Conservation (phyloP, 1,140 invertebrate species). For the Ips nitidus region DNA sequence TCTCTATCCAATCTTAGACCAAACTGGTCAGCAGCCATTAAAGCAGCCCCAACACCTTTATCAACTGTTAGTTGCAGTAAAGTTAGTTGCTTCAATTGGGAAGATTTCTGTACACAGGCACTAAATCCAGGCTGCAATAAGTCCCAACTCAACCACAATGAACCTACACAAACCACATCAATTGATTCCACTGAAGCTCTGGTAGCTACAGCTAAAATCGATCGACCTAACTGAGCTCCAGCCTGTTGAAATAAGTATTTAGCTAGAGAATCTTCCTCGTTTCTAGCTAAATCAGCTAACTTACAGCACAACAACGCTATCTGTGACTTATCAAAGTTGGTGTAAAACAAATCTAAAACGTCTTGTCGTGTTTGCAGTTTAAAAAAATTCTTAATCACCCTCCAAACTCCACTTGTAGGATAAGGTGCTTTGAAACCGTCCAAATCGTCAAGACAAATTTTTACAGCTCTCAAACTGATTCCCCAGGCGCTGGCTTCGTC, state of each 20-base stretch:
- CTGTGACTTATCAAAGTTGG: slow-evolving; percentile 79
- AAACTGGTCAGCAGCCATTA: slow-evolving; percentile 67
- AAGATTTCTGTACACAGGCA: slow-evolving; percentile 56
- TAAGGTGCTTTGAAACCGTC: slow-evolving; percentile 73
- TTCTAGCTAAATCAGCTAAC: slow-evolving; percentile 65
- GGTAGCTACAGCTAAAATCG: slow-evolving; percentile 71
- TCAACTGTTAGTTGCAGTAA: slow-evolving; percentile 65
- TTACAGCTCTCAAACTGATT: slow-evolving; percentile 82
- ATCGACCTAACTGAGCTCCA: slow-evolving; percentile 72
- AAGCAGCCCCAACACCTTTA: slow-evolving; percentile 74
- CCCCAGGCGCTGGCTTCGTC: slow-evolving; percentile 93
- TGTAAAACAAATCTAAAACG: slow-evolving; percentile 76
- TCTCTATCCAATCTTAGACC: slow-evolving; percentile 54
- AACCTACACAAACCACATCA: slow-evolving; percentile 87
- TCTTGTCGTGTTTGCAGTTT: slow-evolving; percentile 66
- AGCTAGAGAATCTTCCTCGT: slow-evolving; percentile 71
- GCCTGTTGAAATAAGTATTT: slow-evolving; percentile 74
- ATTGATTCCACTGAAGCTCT: slow-evolving; percentile 65
- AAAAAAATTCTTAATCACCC: slow-evolving; percentile 78
- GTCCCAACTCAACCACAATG: slow-evolving; percentile 93
- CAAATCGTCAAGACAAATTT: slow-evolving; percentile 84
- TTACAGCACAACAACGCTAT: slow-evolving; percentile 79
- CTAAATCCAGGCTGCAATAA: slow-evolving; percentile 73
- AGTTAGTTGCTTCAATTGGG: slow-evolving; percentile 60
- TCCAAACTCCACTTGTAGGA: slow-evolving; percentile 69